A percentile compares a stretch with the other conserved stretches of the same genome.
Conservation (phyloP, 92 coral and sea anemone species). For the Palythoa grandiflora region DNA sequence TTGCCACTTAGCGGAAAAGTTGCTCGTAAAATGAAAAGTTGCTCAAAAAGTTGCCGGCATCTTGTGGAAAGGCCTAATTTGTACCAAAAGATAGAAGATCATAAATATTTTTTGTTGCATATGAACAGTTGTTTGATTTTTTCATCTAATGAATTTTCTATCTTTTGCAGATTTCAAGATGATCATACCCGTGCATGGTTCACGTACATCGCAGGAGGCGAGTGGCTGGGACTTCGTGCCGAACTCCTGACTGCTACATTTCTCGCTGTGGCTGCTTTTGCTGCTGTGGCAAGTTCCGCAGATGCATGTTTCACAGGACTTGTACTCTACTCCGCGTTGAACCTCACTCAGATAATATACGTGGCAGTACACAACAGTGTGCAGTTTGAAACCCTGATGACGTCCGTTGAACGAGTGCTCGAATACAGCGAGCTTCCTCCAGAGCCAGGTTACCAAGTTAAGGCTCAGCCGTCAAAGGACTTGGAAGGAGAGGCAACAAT, state of each 20-base stretch:
- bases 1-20: no score
- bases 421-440: conserved; percentile 46
- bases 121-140: no score
- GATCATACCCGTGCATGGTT: conserved; percentile 35
- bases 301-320: conserved; percentile 39
- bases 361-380: conserved; percentile 47
- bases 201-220: conserved; percentile 40
- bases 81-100: no score
- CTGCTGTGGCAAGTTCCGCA: conserved; percentile 33
- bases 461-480: conserved; percentile 25
- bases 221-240: conserved; percentile 42
- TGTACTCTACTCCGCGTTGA: conserved; percentile 19
- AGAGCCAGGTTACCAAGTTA: conserved; percentile 51
- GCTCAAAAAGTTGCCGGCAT: no score
- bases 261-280: conserved; percentile 29
- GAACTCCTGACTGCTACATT: conserved; percentile 29
- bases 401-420: conserved; percentile 4
- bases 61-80: no score
- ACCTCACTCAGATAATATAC: conserved; percentile 29
- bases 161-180: conserved; percentile 37
- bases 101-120: no score
- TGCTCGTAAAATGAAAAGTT: no score
- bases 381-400: conserved; percentile 49
- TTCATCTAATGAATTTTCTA: neutral
- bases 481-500: conserved; percentile 57